Evolutionary conservation across 2,113 vertebrate species (phyloP).

Genomic region (Phasianus colchicus): DNA sequence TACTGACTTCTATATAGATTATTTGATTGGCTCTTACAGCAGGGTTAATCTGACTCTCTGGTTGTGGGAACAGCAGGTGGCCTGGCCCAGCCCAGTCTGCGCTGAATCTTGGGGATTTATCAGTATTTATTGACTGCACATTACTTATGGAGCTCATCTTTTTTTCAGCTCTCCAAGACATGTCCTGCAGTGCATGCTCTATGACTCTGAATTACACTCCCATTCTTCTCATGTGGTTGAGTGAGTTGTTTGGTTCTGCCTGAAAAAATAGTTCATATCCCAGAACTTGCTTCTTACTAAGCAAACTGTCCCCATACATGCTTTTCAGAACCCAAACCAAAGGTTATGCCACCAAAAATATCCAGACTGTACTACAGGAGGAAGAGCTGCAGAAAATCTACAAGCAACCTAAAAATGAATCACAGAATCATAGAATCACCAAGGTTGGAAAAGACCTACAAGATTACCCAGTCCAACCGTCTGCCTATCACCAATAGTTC

Average conservation of each 20-base stretch:
- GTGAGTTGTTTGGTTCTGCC: background rate
- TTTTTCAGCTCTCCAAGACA: background rate
- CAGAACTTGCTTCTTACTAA: background rate
- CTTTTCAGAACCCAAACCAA: background rate
- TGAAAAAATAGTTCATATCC: background rate
- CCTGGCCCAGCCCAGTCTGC: background rate
- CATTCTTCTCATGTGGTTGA: accelerated
- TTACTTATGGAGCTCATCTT: background rate
- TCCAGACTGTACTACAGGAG: background rate
- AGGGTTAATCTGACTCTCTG: background rate
- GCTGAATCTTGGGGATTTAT: background rate
- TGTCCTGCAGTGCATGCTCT: accelerated
- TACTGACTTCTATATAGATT: background rate
- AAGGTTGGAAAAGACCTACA: no score
- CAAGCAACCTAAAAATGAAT: background rate
- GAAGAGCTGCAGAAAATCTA: background rate
- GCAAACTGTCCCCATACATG: accelerated
- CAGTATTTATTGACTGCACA: background rate
- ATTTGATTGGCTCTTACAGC: background rate
- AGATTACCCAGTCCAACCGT: no score
- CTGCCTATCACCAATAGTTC: no score
- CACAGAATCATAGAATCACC: no score
- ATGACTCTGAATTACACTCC: background rate
- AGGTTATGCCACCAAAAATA: background rate
- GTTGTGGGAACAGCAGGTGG: background rate